Conservation (phyloP, 2,113 vertebrate species). For the Triplophysa tibetana region DNA sequence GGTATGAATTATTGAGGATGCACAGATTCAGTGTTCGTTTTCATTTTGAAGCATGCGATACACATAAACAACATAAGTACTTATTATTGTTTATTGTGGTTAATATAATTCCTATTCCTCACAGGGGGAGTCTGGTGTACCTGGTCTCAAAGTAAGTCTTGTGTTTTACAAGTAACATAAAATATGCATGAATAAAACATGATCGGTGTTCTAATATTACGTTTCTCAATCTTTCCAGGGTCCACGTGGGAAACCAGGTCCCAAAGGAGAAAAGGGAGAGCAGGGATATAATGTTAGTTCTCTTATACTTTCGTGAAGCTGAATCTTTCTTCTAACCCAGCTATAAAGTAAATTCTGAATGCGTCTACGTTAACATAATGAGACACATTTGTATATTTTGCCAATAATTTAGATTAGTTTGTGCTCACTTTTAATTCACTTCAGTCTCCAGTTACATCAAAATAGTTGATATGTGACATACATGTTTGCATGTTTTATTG, state of each 20-base stretch:
- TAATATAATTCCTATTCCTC: conserved; percentile 54
- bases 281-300: conserved; percentile 75
- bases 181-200: neutral
- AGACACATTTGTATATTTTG: too few relatives aligned
- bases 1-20: neutral
- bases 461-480: too few relatives aligned
- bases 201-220: neutral
- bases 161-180: neutral
- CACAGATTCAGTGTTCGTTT: neutral
- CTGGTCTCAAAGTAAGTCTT: conserved; percentile 77
- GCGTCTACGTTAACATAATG: too few relatives aligned
- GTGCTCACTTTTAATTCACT: too few relatives aligned
- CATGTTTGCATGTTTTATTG: too few relatives aligned
- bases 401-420: too few relatives aligned
- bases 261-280: conserved; percentile 82
- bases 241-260: conserved; percentile 79
- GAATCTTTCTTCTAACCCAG: too few relatives aligned
- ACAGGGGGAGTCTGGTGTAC: conserved; percentile 80
- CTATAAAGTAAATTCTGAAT: too few relatives aligned
- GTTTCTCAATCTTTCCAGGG: conserved; percentile 70
- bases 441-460: too few relatives aligned
- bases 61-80: neutral
- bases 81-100: neutral
- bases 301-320: neutral
- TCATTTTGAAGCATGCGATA: too few relatives aligned